Percentiles rank a stretch among this genome's conserved stretches.
Conservation (phyloP, 2,888 invertebrate genomes). For the Neoaliturus tenellus region DNA sequence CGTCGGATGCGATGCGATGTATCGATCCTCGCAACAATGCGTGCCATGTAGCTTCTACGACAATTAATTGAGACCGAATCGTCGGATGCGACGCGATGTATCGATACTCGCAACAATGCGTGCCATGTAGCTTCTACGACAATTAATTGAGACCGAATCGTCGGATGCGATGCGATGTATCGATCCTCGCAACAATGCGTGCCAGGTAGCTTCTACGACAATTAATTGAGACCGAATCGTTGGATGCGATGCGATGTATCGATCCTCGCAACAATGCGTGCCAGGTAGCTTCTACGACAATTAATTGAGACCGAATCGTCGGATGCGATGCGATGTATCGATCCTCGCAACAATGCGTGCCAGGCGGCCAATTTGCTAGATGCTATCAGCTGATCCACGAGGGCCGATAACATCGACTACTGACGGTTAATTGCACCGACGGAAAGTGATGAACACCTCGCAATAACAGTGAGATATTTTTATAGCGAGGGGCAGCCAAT, state of each 20-base stretch:
- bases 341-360: not conserved
- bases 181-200: not conserved
- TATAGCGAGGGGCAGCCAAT: not conserved
- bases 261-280: not conserved
- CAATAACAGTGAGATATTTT: conserved; percentile 39
- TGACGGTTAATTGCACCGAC: conserved; percentile 6
- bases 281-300: too few species aligned
- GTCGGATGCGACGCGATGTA: too few species aligned
- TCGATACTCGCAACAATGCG: not conserved
- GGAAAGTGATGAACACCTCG: conserved; percentile 13
- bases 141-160: too few species aligned
- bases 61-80: too few species aligned
- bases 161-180: too few species aligned
- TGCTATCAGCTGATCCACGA: not conserved
- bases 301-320: not conserved
- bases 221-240: not conserved
- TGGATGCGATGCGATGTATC: not conserved
- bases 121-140: too few species aligned
- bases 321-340: not conserved
- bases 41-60: too few species aligned
- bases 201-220: too few species aligned
- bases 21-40: not conserved
- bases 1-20: not conserved
- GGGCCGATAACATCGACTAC: not conserved
- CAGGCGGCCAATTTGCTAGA: not conserved